phyloP scores from a whole-genome alignment of 2,797 vertebrate species.

The Sphaeramia orbicularis region DNA sequence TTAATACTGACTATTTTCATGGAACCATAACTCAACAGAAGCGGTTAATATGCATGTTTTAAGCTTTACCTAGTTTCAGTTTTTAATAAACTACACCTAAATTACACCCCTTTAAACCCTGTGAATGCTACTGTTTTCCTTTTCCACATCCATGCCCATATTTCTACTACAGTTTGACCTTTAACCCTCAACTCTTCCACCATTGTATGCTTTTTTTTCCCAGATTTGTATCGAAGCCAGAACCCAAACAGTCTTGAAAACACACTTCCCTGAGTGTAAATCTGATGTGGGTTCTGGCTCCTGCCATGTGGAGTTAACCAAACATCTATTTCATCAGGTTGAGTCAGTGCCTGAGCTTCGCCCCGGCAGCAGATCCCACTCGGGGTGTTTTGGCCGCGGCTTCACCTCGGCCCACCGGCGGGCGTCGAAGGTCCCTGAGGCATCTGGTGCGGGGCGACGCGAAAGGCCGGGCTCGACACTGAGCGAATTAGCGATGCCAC shows the following conservation, averaged over 20 bases:
- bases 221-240: background rate
- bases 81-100: too few relatives aligned
- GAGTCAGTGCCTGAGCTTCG: conserved; percentile 47
- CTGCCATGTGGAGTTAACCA: conserved; percentile 72
- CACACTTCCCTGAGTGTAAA: conserved; percentile 20
- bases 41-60: too few relatives aligned
- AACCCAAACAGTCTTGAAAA: background rate
- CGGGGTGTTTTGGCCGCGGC: conserved; percentile 72
- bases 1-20: too few relatives aligned
- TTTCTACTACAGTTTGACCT: too few relatives aligned
- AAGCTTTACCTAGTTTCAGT: too few relatives aligned
- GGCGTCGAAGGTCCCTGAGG: conserved; percentile 49
- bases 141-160: too few relatives aligned
- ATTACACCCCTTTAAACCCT: too few relatives aligned
- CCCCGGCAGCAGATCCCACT: conserved; percentile 67
- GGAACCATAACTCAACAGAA: too few relatives aligned
- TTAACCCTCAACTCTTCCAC: too few relatives aligned
- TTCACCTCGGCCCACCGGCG: conserved; percentile 71
- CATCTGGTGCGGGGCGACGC: conserved; percentile 73
- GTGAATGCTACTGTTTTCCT: too few relatives aligned
- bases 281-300: conserved; percentile 35
- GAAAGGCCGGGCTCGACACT: conserved; percentile 64
- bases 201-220: too few relatives aligned
- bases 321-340: conserved; percentile 70
- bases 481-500: conserved; percentile 82